Evolutionary conservation across 2,888 invertebrate genomes (phyloP).

Genomic region (Galerucella pusilla): DNA sequence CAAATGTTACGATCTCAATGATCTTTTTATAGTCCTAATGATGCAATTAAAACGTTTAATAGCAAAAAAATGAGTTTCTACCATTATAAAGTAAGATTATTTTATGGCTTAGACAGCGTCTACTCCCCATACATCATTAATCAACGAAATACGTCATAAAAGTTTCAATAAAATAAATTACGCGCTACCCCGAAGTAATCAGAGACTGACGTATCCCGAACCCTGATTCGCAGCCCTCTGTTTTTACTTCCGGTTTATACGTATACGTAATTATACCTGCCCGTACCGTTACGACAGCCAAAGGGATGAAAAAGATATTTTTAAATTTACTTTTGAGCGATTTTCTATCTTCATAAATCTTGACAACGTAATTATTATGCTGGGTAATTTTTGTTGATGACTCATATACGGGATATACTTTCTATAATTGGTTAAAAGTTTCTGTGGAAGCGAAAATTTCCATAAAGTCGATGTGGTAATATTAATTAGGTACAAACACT

Average conservation of each 20-base stretch:
- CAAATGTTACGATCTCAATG: too few species aligned
- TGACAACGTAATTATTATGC: not conserved
- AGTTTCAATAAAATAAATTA: conserved; percentile 53
- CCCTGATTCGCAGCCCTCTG: conserved; percentile 47
- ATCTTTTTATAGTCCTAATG: not conserved
- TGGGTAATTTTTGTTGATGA: not conserved
- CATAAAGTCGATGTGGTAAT: too few species aligned
- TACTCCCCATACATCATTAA: conserved; percentile 38
- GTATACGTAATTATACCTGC: conserved; percentile 12
- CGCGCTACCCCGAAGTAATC: conserved; percentile 49
- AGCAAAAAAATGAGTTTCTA: not conserved
- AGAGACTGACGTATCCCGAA: conserved; percentile 39
- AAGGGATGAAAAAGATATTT: conserved; percentile 9
- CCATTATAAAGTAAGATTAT: conserved; percentile 5
- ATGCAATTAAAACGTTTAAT: not conserved
- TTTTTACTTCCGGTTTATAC: conserved; percentile 5
- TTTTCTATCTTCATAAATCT: conserved; percentile 12
- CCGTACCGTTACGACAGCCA: not conserved
- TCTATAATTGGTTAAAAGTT: too few species aligned
- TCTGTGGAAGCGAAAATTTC: too few species aligned
- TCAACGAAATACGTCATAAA: conserved; percentile 47
- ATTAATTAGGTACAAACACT: too few species aligned
- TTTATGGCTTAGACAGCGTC: conserved; percentile 16
- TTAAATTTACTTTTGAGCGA: not conserved
- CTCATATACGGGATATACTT: not conserved